phyloP scores from a whole-genome alignment of 2,113 vertebrate species.

The Oncorhynchus nerka region DNA sequence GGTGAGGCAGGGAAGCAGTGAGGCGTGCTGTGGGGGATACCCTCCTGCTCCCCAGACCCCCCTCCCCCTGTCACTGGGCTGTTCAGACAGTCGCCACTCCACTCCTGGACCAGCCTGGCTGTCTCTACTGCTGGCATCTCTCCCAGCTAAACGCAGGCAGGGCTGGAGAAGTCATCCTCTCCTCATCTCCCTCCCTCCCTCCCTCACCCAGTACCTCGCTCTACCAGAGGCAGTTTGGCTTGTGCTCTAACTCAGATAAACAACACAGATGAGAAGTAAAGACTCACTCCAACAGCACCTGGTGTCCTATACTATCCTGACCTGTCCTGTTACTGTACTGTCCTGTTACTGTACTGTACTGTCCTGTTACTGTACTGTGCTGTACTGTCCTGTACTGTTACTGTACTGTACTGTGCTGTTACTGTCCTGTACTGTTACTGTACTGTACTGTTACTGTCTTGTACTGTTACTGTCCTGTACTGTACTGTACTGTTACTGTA shows the following conservation, averaged over 20 bases:
- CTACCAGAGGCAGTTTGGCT: conserved; percentile 50
- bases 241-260: conserved; percentile 45
- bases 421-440: too few relatives aligned
- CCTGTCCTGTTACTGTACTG: too few relatives aligned
- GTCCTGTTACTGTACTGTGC: too few relatives aligned
- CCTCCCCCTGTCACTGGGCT: conserved; percentile 48
- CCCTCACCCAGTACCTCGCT: background rate
- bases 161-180: conserved; percentile 80
- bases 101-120: conserved; percentile 33
- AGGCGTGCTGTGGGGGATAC: conserved; percentile 42
- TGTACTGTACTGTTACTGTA: too few relatives aligned
- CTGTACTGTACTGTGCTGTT: too few relatives aligned
- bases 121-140: conserved; percentile 33
- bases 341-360: too few relatives aligned
- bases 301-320: conserved; percentile 7
- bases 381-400: too few relatives aligned
- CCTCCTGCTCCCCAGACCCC: conserved; percentile 31
- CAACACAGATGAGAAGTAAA: conserved; percentile 45
- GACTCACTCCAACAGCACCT: conserved; percentile 60
- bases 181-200: background rate
- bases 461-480: too few relatives aligned
- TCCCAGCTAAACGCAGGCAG: background rate
- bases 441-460: too few relatives aligned
- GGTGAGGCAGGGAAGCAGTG: conserved; percentile 15
- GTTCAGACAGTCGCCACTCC: conserved; percentile 50